Evolutionary conservation across 2,113 vertebrate genomes (phyloP), one percentile per base, ranked within the genome.

Genomic region (Protobothrops mucrosquamatus): DNA sequence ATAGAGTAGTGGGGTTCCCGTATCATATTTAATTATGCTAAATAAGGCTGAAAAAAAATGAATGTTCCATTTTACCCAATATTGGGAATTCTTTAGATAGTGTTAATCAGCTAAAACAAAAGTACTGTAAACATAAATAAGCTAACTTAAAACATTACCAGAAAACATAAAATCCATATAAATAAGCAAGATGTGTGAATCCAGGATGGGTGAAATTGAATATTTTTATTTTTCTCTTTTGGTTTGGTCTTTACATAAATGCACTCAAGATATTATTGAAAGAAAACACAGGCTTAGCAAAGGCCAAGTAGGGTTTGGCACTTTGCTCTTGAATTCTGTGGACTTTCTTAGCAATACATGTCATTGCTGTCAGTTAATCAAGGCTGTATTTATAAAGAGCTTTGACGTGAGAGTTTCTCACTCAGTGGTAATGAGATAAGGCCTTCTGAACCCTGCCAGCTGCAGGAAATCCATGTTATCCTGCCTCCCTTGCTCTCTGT

Each of bases 391-490:
- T 96, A 96, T 96, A 96, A 95, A 94, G 95, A 93, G 93, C 93
- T 96, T 97, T 97, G 93, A 92, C 61, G 92, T 93, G 93, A 96
- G 94, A 89, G 92, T 95, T 94, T 95, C 96, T 96, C 94, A 93
- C 94, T 94, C 94, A 43, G 34, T 94, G 96, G 95, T 97, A 96
- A 95, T 95, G 95, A 95, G 96, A 98, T 97, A 97, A 97, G 95
- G 96, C 94, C 94, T 56, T 81, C 94, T 95, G 95, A 95, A 96
- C 97, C 97, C 95, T 97, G 97, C 97, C 97, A 97, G 96, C 95
- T 95, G 97, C 95, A 97, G 97, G 97, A 98, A 98, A 97, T 98
- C 96, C 96, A 91, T 94, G 96, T 97, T 96, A 97, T 97, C 96
- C 97, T 93, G 96, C 95, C 93, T 95, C 96, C 95, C 91, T 93